Evolutionary conservation across 2,797 vertebrate genomes (phyloP).

Genomic region (Falco berigora): DNA sequence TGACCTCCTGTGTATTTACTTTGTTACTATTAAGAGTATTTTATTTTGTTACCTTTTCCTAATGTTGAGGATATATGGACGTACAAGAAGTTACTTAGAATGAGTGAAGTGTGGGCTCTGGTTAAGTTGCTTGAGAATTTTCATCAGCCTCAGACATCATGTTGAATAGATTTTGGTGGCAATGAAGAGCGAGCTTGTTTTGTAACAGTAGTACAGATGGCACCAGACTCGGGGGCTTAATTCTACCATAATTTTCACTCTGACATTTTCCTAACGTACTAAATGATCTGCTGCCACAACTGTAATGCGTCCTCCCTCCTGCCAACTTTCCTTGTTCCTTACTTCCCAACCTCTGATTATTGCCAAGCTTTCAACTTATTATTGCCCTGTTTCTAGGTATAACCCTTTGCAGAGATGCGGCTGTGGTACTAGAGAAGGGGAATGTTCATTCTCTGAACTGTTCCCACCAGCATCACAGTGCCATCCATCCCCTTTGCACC

Average conservation of each 20-base stretch:
- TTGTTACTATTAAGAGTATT: not conserved
- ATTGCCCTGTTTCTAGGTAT: not conserved
- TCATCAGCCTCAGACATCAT: not conserved
- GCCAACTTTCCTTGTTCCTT: not conserved
- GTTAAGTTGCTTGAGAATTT: not conserved
- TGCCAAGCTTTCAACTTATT: not conserved
- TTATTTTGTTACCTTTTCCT: not conserved
- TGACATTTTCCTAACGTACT: not conserved
- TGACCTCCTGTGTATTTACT: not conserved
- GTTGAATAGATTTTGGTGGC: not conserved
- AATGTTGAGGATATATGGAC: not conserved
- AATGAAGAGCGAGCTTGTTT: not conserved
- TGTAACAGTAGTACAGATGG: not conserved
- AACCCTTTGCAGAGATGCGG: not conserved
- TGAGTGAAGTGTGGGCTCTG: not conserved
- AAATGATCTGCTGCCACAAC: not conserved
- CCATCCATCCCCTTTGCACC: not conserved
- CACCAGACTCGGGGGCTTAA: not conserved
- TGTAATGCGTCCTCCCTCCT: not conserved
- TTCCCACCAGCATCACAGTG: not conserved
- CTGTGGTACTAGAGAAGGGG: not conserved
- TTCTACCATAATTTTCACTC: not conserved
- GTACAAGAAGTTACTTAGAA: not conserved
- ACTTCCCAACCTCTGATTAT: not conserved
- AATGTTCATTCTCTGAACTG: accelerated